Evolutionary conservation across 1,140 invertebrate species (phyloP), one percentile per base, ranked within the genome.

Genomic region (Caligus rogercresseyi): DNA sequence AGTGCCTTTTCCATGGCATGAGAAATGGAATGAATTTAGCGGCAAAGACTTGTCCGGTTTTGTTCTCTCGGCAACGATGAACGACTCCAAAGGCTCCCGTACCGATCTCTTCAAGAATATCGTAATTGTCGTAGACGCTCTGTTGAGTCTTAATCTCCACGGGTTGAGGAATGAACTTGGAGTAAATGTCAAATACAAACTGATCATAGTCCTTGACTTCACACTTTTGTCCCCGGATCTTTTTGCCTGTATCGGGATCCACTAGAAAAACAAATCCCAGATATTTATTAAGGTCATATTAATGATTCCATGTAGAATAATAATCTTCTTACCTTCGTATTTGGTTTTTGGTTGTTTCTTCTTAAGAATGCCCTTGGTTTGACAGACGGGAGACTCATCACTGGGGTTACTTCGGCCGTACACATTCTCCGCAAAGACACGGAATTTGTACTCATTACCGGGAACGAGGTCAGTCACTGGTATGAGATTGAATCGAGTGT

Each of bases 21-120:
- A 0, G 89, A 84, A 15, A 93, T 91, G 92, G 92, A 69, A 99
- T 97, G 73, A 99, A 98, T 76, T 99, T 99, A 51, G 94, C 96
- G 0, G 96, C 95, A 74, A 96, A 99, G 54, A 90, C 90, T 70
- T 94, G 90, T 15, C 94, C 94, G 54, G 92, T 96, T 23, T 88
- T 81, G 66, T 90, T 83, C 75, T 99, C 96, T 19, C 92, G 81
- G 72, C 93, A 98, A 24, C 96, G 79, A 71, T 99, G 95, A 0
- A 98, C 95, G 21, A 98, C 94, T 59, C 95, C 96, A 73, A 98
- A 99, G 3, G 95, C 94, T 54, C 96, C 96, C 66, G 89, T 93
- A 69, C 96, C 95, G 69, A 99, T 93, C 79, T 99, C 95, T 76
- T 99, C 96, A 16, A 98, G 78, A 65, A 99, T 97, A 70, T 98